Base-by-base conservation (phyloP, 2,113 vertebrate genomes). In the Ameiurus melas region DNA sequence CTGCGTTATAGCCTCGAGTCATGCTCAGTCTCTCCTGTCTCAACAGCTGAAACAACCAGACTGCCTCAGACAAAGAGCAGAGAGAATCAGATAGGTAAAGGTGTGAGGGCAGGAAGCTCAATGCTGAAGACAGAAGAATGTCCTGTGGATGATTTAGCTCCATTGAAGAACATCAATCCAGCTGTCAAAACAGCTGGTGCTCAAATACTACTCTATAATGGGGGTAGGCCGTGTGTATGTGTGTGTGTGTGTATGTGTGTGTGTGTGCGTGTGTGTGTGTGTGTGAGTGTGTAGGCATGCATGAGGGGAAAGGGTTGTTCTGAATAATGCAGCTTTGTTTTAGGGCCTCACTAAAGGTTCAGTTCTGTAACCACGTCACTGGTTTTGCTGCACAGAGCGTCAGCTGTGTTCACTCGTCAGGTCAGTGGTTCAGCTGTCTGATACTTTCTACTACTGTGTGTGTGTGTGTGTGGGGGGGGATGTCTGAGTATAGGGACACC, bases 31-130 rank as follows among this genome's bases (percentile, higher is more conserved):
- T 12, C 30, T 82, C 60, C 83, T 58, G 36, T 77, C 73, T 78
- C 92, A 94, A 90, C 91, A 92, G 91, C 91, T 92, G 77, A 93
- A 93, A 92, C 88, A 91, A 90, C 89, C 90, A 87, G 85, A 86
- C 85, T 79, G 64, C 55, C 64, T 33, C 19, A 78, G 79, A 90
- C 78, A 88, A 83, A 88, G 81, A 79, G 77, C 25, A 86, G 71
- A 88, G n/a, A 39, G 13, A 62, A 58, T 51, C 30, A 3, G 62
- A 14, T 62, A 85, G 77, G 60, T 70, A 84, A 66, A 89, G 85
- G 84, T 78, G 85, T 51, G 68, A 85, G 78, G 27, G 64, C 16
- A 36, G 62, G 79, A 70, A 33, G 88, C 85, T 80, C 17, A 33
- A 85, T 71, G 75, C 47, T 53, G 60, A 10, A 4, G 58, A 75